Evolutionary conservation across 2,888 invertebrate species (phyloP).

Genomic region (Drosophila eohydei): DNA sequence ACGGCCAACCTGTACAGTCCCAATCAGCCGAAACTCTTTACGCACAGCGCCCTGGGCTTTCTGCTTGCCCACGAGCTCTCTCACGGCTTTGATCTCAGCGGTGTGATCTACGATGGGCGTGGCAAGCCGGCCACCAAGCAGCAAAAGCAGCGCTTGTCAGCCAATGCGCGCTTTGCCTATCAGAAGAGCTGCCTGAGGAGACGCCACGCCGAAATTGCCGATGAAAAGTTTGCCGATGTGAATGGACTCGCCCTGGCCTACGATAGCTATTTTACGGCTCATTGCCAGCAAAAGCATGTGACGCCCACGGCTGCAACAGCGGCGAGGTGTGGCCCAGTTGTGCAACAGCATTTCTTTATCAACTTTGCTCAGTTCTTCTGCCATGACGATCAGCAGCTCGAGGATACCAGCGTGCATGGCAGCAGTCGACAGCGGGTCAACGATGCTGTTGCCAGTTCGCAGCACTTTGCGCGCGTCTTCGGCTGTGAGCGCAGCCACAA

Average conservation of each 20-base stretch:
- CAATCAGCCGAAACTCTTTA: slow-evolving; percentile 20
- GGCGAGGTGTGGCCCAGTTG: background rate
- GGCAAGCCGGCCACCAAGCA: slow-evolving; percentile 1
- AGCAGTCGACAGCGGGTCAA: slow-evolving; percentile 48
- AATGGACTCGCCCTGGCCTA: slow-evolving; percentile 52
- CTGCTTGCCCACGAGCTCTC: slow-evolving; percentile 57
- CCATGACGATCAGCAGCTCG: slow-evolving; percentile 6
- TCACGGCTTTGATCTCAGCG: slow-evolving; percentile 51
- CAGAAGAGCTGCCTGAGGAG: slow-evolving; percentile 26
- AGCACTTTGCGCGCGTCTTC: slow-evolving; percentile 37
- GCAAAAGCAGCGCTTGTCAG: background rate
- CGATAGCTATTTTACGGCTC: slow-evolving; percentile 15
- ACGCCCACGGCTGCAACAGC: background rate
- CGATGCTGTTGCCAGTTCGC: slow-evolving; percentile 42
- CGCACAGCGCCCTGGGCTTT: slow-evolving; percentile 55
- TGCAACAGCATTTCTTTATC: slow-evolving; percentile 46
- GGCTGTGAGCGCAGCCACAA: slow-evolving; percentile 15
- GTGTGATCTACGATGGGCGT: slow-evolving; percentile 12
- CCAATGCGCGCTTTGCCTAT: slow-evolving; percentile 7
- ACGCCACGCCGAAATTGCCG: background rate
- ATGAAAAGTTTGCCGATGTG: slow-evolving; percentile 58
- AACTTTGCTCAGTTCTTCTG: slow-evolving; percentile 65
- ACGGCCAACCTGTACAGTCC: slow-evolving; percentile 33
- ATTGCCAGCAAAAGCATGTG: background rate
- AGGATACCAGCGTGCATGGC: slow-evolving; percentile 35